Percentiles rank a stretch among this genome's conserved stretches.
phyloP scores from a whole-genome alignment of 2,113 vertebrate genomes.

The Mustela nigripes region DNA sequence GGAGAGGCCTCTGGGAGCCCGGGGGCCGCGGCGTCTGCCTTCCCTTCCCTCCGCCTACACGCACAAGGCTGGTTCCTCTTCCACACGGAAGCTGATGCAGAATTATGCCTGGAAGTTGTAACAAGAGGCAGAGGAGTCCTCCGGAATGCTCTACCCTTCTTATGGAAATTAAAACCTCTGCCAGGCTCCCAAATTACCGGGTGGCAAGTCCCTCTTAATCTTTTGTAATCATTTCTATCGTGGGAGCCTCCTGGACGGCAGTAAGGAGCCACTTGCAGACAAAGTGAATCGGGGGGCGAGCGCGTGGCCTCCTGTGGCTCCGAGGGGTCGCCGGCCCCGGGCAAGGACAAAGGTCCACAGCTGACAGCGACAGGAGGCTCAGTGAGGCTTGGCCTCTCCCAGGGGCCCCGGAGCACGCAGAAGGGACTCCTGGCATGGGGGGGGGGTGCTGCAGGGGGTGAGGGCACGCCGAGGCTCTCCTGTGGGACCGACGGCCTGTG shows the following conservation, averaged over 20 bases:
- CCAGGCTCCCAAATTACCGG: constrained; percentile 83
- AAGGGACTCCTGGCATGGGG: not conserved
- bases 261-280: not conserved
- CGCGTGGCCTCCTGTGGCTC: not conserved
- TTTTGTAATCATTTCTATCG: constrained; percentile 81
- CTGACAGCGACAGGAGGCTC: not conserved
- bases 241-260: constrained; percentile 44
- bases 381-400: not conserved
- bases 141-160: constrained; percentile 65
- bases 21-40: not conserved
- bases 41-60: not conserved
- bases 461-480: not conserved
- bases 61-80: constrained; percentile 51
- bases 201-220: constrained; percentile 80
- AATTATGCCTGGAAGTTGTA: not conserved
- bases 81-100: constrained; percentile 56
- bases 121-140: constrained; percentile 62
- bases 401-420: not conserved
- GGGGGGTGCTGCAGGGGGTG: not conserved
- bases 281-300: not conserved
- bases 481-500: not conserved
- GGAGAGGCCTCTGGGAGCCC: not conserved
- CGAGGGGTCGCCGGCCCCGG: not conserved
- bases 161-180: constrained; percentile 79
- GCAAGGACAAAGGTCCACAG: not conserved